Evolutionary conservation across 2,797 vertebrate genomes (phyloP).

Genomic region (Hylomyscus alleni): DNA sequence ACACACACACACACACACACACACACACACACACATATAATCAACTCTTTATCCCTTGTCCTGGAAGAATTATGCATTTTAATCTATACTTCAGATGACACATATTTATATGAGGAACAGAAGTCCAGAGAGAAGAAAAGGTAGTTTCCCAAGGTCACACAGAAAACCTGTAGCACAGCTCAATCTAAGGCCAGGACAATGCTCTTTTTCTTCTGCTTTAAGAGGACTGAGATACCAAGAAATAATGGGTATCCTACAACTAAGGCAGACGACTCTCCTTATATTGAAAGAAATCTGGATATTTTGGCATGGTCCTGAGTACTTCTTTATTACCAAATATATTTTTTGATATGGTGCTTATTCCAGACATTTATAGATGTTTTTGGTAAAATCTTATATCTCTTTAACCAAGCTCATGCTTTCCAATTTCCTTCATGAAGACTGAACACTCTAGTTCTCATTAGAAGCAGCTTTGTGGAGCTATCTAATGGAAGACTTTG

Average conservation of each 20-base stretch:
- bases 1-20: too few relatives aligned
- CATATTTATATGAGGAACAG: background rate
- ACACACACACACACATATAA: too few relatives aligned
- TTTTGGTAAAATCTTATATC: background rate
- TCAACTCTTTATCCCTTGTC: background rate
- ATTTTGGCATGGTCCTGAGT: background rate
- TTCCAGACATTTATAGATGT: background rate
- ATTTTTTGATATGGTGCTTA: background rate
- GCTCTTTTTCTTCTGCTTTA: background rate
- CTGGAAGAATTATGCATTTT: slow-evolving; percentile 7
- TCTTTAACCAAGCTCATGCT: background rate
- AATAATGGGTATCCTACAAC: background rate
- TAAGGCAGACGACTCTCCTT: background rate
- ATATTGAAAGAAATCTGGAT: background rate
- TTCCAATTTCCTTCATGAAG: background rate
- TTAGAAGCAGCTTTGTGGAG: background rate
- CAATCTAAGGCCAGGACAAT: background rate
- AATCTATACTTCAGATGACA: background rate
- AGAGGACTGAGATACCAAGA: slow-evolving; percentile 9
- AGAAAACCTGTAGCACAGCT: background rate
- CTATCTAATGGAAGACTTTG: background rate
- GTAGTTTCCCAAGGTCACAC: background rate
- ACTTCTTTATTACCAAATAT: background rate
- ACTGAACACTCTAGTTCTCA: background rate
- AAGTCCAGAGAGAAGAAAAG: slow-evolving; percentile 3